Conservation (phyloP, 2,888 invertebrate genomes). For the Erynnis tages region DNA sequence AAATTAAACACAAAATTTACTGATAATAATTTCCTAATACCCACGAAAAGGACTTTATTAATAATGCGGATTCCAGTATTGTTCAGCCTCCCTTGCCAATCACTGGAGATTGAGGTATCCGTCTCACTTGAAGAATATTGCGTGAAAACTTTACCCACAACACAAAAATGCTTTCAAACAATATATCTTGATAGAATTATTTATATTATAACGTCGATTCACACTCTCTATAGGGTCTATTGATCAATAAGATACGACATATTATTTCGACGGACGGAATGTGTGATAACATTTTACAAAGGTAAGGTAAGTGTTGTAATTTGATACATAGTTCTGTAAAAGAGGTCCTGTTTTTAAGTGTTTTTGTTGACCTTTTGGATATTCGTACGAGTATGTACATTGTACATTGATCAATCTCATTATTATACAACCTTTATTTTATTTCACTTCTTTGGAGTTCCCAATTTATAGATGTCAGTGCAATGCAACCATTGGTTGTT, state of each 20-base stretch:
- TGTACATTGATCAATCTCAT: too few relatives aligned
- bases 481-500: too few relatives aligned
- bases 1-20: too few relatives aligned
- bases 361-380: too few relatives aligned
- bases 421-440: too few relatives aligned
- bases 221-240: slow-evolving; percentile 5
- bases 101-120: slow-evolving; percentile 31
- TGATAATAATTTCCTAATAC: too few relatives aligned
- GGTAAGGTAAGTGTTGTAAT: background rate
- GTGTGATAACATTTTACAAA: background rate
- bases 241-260: slow-evolving; percentile 15
- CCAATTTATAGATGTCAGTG: too few relatives aligned
- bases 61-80: background rate
- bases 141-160: slow-evolving; percentile 34
- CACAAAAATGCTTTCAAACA: slow-evolving; percentile 41
- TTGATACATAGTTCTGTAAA: background rate
- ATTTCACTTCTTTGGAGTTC: too few relatives aligned
- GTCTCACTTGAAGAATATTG: slow-evolving; percentile 31
- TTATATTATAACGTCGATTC: slow-evolving; percentile 13
- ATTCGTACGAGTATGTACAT: too few relatives aligned
- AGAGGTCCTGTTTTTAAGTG: too few relatives aligned
- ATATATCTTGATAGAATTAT: slow-evolving; percentile 19
- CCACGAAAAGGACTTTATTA: background rate
- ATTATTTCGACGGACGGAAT: slow-evolving; percentile 9
- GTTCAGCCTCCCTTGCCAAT: slow-evolving; percentile 28